These are phyloP conservation scores for Noturus placidus DNA, from an alignment of 2,113 vertebrate species.

Conservation along the genomic window DNA sequence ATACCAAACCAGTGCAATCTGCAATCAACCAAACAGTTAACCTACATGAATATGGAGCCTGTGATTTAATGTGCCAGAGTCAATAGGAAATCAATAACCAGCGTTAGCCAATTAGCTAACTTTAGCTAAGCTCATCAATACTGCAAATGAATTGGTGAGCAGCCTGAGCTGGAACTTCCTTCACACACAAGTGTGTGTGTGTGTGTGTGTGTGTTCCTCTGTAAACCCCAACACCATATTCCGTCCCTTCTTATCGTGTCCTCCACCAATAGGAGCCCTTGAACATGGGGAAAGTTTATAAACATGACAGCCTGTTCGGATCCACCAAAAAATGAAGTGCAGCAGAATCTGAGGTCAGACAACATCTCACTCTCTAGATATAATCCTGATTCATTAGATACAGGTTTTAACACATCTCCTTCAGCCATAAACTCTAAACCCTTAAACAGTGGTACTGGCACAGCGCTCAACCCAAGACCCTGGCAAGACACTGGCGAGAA, in stretches of 20 bases:
- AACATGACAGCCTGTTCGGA: background rate
- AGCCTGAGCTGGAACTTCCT: background rate
- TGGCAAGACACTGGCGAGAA: background rate
- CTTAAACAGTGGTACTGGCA: background rate
- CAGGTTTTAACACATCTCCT: background rate
- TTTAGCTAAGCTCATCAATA: constrained; percentile 27
- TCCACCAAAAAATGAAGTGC: background rate
- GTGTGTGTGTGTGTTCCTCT: background rate
- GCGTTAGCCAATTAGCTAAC: constrained; percentile 2
- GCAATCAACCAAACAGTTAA: background rate
- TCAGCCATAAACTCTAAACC: background rate
- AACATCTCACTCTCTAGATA: background rate
- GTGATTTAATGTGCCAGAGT: constrained; percentile 10
- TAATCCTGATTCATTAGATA: background rate
- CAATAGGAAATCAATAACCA: constrained; percentile 17
- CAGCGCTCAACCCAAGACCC: background rate
- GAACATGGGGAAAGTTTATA: background rate
- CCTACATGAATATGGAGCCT: constrained; percentile 5
- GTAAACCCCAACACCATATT: background rate
- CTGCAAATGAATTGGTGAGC: constrained; percentile 6
- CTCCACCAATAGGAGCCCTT: constrained; percentile 30
- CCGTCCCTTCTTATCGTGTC: background rate
- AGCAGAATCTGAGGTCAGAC: background rate
- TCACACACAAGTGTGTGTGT: background rate
- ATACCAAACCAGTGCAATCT: background rate